A percentile compares a stretch with the other conserved stretches of the same genome.
Conservation (phyloP, 2,888 invertebrate genomes). For the Thymelicus sylvestris region DNA sequence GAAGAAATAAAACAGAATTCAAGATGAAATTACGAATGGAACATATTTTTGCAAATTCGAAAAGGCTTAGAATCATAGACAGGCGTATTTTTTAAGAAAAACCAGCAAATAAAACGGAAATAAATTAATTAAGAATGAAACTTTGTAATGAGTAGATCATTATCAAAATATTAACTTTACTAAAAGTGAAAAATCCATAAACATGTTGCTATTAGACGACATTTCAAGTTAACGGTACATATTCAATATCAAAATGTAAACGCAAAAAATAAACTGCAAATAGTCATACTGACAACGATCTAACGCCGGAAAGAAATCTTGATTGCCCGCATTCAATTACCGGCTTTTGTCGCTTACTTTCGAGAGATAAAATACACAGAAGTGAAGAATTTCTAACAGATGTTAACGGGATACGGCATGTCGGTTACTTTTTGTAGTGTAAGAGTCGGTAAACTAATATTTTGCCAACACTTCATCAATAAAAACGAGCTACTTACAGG, state of each 20-base stretch:
- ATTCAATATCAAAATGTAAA: conserved; percentile 25
- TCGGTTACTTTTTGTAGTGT: conserved; percentile 15
- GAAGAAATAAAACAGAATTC: not conserved
- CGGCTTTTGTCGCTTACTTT: conserved; percentile 41
- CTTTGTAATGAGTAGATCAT: too few species aligned
- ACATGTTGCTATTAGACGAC: not conserved
- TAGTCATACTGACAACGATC: conserved; percentile 35
- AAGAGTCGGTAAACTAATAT: conserved; percentile 11
- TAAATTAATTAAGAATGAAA: too few species aligned
- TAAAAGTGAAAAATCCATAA: not conserved
- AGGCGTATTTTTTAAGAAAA: too few species aligned
- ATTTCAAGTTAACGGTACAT: not conserved
- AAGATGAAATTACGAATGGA: too few species aligned
- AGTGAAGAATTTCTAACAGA: conserved; percentile 36
- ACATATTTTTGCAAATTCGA: too few species aligned
- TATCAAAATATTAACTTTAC: not conserved
- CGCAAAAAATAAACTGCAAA: conserved; percentile 38
- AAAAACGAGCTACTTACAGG: too few species aligned
- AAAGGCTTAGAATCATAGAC: too few species aligned
- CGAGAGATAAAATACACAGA: conserved; percentile 28
- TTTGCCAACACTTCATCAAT: not conserved
- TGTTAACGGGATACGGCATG: conserved; percentile 23
- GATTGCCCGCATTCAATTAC: conserved; percentile 42
- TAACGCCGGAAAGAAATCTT: conserved; percentile 44
- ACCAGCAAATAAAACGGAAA: too few species aligned